A percentile compares a stretch with the other conserved stretches of the same genome.
These are phyloP conservation scores for Archips xylosteana DNA, from an alignment of 2,888 invertebrate genomes.

Conservation along the genomic window DNA sequence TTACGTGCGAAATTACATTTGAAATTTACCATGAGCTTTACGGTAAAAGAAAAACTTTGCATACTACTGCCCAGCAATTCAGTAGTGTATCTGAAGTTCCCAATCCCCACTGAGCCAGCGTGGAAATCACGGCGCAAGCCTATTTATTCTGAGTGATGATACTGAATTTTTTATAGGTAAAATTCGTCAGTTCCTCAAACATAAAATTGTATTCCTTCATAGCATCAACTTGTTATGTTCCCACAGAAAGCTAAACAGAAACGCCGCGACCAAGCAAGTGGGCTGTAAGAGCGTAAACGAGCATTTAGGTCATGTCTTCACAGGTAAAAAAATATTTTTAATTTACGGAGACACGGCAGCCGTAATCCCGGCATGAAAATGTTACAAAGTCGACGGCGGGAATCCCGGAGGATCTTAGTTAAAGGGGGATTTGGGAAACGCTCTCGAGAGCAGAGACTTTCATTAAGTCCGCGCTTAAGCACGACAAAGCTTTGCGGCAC, in stretches of 20 bases:
- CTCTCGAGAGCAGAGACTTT: slow-evolving; percentile 59
- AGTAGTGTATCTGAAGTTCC: too few relatives aligned
- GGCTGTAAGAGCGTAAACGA: slow-evolving; percentile 28
- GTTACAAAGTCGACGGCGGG: slow-evolving; percentile 61
- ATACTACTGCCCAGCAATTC: too few relatives aligned
- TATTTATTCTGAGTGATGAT: too few relatives aligned
- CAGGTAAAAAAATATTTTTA: slow-evolving; percentile 43
- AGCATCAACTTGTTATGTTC: neutral
- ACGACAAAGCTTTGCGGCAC: slow-evolving; percentile 61
- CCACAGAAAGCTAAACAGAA: slow-evolving; percentile 5
- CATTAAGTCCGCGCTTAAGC: slow-evolving; percentile 71
- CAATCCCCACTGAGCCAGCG: too few relatives aligned
- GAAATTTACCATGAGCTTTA: too few relatives aligned
- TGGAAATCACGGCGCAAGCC: too few relatives aligned
- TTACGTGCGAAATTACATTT: too few relatives aligned
- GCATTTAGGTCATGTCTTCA: slow-evolving; percentile 40
- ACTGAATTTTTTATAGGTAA: neutral
- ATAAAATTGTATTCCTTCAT: neutral
- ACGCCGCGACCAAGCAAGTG: slow-evolving; percentile 21
- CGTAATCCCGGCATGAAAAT: slow-evolving; percentile 60
- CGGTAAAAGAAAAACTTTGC: too few relatives aligned
- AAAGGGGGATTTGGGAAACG: slow-evolving; percentile 61
- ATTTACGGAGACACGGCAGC: slow-evolving; percentile 36
- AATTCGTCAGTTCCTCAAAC: neutral
- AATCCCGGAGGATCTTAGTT: slow-evolving; percentile 59